Evolutionary conservation across 2,113 vertebrate species (phyloP).

Genomic region (Eira barbara): DNA sequence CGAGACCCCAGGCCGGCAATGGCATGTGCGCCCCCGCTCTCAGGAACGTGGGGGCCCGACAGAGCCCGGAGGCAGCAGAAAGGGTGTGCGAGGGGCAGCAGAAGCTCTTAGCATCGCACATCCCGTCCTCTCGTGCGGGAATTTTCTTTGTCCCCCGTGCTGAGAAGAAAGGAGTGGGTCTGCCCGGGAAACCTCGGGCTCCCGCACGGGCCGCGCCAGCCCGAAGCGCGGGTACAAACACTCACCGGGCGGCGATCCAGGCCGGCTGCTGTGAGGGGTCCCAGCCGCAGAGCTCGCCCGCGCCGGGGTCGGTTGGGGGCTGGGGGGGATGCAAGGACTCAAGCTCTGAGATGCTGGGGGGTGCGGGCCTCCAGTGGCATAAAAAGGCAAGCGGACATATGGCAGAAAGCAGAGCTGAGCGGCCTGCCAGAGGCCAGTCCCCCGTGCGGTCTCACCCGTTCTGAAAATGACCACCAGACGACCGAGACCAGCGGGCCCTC

Average conservation of each 20-base stretch:
- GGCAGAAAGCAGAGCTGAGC: neutral
- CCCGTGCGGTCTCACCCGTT: neutral
- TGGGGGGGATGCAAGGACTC: neutral
- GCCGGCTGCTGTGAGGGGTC: neutral
- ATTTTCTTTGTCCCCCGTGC: neutral
- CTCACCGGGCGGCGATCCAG: neutral
- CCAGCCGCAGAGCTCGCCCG: neutral
- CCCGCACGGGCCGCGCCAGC: neutral
- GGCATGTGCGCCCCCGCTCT: accelerated
- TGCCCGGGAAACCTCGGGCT: neutral
- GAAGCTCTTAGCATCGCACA: accelerated
- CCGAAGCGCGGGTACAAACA: neutral
- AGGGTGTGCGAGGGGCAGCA: accelerated
- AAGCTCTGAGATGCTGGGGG: neutral
- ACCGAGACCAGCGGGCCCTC: neutral
- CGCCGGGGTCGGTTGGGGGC: too few relatives aligned
- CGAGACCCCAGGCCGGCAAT: neutral
- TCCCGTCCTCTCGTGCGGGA: accelerated
- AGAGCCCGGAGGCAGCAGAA: accelerated
- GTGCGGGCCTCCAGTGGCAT: neutral
- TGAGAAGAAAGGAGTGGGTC: neutral
- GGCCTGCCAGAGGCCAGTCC: slow-evolving; percentile 43
- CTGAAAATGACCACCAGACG: slow-evolving; percentile 50
- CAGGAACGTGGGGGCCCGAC: neutral
- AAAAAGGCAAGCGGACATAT: slow-evolving; percentile 25